Base-by-base conservation (phyloP, 2,113 vertebrate species). In the Bettongia penicillata region DNA sequence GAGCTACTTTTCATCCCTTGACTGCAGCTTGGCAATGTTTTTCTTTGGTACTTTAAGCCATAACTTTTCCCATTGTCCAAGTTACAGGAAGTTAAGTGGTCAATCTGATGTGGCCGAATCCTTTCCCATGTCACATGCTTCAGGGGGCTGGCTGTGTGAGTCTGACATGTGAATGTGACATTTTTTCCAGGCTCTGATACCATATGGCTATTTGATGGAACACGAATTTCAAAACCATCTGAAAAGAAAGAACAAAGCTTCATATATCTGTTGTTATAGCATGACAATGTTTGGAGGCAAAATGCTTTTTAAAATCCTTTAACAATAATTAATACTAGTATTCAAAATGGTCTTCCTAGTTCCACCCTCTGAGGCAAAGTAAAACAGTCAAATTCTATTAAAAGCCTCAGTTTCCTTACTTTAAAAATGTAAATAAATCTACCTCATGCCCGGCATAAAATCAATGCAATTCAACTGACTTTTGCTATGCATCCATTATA, bases 51-150 rank as follows among this genome's bases (percentile, higher is more conserved):
- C 97, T 98, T 98, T 9, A 98, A 98, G 0, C 92, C 47, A 92
- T 98, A 97, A 11, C 97, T 96, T 49, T 48, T 97, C 0, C 96
- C 96, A 12, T 98, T 96, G 89, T 96, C 96, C 1, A 48, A 93
- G 91, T 94, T 97, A 57, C 99, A 99, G 26, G 91, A 96, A 0
- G 97, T 98, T 25, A 99, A 51, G 3, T 97, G 97, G 92, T 98
- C 98, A 4, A 96, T 96, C 90, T 57, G 84, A 48, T 97, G 97
- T 43, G 31, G 68, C 98, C 98, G 97, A 95, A 99, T 97, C 97
- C 95, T 99, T 97, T 99, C 98, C 97, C 99, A 96, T 0, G 92
- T 98, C 3, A 98, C 98, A 90, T 93, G n/a, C 53, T 98, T 96
- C 16, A 98, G 89, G 0, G 96, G 96, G 8, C 92, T 57, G 1